phyloP scores from a whole-genome alignment of 1,140 invertebrate species.

The Pogonus chalceus region DNA sequence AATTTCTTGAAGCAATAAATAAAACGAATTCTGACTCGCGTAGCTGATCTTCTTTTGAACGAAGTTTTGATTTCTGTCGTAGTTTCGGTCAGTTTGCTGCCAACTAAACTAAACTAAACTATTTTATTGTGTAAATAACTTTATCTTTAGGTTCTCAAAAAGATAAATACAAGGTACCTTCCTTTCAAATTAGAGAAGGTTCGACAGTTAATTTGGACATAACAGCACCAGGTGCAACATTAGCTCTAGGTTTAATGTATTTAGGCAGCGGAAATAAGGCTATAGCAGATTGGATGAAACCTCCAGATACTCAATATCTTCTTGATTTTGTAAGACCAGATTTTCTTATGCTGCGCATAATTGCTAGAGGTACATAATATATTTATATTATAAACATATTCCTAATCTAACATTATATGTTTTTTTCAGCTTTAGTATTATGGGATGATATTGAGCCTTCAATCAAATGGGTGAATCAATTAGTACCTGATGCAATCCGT shows the following conservation, averaged over 20 bases:
- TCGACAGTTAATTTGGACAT: slow-evolving; percentile 91
- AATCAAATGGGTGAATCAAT: slow-evolving; percentile 73
- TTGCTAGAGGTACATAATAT: slow-evolving; percentile 50
- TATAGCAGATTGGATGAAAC: slow-evolving; percentile 87
- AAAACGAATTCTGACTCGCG: no score
- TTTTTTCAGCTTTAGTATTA: slow-evolving; percentile 54
- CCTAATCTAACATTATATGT: neutral
- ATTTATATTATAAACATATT: neutral
- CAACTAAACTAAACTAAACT: no score
- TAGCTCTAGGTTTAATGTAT: slow-evolving; percentile 90
- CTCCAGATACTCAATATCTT: slow-evolving; percentile 81
- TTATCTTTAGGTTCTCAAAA: slow-evolving; percentile 53
- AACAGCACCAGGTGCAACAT: slow-evolving; percentile 87
- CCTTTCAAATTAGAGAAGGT: slow-evolving; percentile 81
- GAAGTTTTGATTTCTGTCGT: no score
- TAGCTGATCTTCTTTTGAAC: no score
- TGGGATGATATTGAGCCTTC: slow-evolving; percentile 79
- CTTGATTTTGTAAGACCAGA: slow-evolving; percentile 90
- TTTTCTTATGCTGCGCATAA: slow-evolving; percentile 74
- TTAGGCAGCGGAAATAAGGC: slow-evolving; percentile 76
- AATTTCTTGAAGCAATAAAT: no score
- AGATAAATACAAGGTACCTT: slow-evolving; percentile 77
- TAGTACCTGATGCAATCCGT: slow-evolving; percentile 66
- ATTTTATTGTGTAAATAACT: slow-evolving; percentile 11
- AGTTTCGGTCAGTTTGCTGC: no score